Evolutionary conservation across 2,113 vertebrate genomes (phyloP).

Genomic region (Benitochromis conjunctus): DNA sequence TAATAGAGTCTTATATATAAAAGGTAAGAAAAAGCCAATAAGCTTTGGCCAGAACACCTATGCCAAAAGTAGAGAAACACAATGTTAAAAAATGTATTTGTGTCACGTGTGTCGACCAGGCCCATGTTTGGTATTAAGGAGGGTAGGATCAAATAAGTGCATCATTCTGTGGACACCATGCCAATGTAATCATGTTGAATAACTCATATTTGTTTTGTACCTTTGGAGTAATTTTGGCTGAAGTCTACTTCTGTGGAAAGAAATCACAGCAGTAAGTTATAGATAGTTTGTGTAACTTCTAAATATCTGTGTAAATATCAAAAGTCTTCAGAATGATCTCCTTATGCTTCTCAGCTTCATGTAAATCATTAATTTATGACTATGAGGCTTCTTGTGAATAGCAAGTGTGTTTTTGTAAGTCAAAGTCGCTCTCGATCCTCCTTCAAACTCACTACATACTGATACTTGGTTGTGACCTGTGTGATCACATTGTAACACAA

Average conservation of each 20-base stretch:
- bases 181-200: not conserved
- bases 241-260: not conserved
- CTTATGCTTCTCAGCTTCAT: not conserved
- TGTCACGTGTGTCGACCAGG: not conserved
- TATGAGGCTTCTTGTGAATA: not conserved
- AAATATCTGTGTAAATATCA: not conserved
- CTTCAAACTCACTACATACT: not conserved
- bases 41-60: not conserved
- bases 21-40: not conserved
- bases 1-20: not conserved
- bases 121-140: not conserved
- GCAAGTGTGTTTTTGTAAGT: not conserved
- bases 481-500: not conserved
- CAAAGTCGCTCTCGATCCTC: accelerated
- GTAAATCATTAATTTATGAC: not conserved
- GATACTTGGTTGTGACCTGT: not conserved
- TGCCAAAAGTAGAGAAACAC: accelerated
- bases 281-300: not conserved
- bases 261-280: not conserved
- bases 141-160: not conserved
- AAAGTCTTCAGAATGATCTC: accelerated
- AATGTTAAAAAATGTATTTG: not conserved
- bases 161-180: not conserved
- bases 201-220: accelerated
- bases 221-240: not conserved